Evolutionary conservation across 2,113 vertebrate genomes (phyloP).

Genomic region (Aplodontia rufa): DNA sequence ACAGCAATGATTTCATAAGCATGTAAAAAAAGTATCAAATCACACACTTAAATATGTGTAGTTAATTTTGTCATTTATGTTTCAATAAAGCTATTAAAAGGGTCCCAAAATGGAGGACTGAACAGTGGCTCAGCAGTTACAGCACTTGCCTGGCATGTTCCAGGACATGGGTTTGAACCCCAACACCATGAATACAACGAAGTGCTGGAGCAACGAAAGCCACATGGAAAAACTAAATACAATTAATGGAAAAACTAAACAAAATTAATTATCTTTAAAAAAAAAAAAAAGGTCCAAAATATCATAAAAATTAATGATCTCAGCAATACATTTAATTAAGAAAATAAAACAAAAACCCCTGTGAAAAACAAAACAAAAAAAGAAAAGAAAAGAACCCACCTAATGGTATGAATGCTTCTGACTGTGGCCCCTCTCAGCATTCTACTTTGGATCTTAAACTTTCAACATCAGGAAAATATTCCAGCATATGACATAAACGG

Average conservation of each 20-base stretch:
- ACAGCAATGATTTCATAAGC: fast-evolving
- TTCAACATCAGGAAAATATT: background rate
- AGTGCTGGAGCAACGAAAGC: too few species aligned
- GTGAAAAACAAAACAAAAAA: too few species aligned
- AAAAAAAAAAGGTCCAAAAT: background rate
- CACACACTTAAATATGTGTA: background rate
- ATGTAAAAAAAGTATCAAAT: background rate
- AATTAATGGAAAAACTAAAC: too few species aligned
- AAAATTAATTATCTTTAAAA: too few species aligned
- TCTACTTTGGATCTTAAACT: background rate
- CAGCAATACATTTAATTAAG: background rate
- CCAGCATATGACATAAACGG: background rate
- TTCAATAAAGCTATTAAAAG: background rate
- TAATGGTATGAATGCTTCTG: too few species aligned
- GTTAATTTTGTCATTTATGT: background rate
- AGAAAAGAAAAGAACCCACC: fast-evolving
- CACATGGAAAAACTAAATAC: too few species aligned
- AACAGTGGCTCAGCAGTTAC: too few species aligned
- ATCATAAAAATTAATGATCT: background rate
- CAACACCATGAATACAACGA: too few species aligned
- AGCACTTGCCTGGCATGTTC: too few species aligned
- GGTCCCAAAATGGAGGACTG: too few species aligned
- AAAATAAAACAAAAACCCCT: background rate
- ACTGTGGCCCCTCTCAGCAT: too few species aligned
- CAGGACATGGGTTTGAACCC: too few species aligned